A percentile compares a stretch with the other conserved stretches of the same genome.
Conservation (phyloP, 2,113 vertebrate species). For the Potamarius usumacintae region DNA sequence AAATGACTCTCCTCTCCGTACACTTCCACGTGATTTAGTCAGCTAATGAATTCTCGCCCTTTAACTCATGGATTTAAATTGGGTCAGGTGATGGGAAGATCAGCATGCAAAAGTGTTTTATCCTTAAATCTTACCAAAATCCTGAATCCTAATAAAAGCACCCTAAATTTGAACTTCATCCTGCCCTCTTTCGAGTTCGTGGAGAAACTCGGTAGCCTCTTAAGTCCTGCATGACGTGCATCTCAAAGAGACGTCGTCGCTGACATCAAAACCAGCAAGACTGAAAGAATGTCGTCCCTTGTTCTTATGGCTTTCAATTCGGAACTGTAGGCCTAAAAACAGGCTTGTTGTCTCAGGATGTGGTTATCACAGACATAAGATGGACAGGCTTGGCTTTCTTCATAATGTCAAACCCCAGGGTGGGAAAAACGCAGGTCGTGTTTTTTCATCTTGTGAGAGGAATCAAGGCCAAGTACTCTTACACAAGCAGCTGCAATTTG, state of each 20-base stretch:
- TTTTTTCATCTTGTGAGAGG: slow-evolving; percentile 40
- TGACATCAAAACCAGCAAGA: slow-evolving; percentile 8
- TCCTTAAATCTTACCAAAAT: not conserved
- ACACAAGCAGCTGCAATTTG: slow-evolving; percentile 48
- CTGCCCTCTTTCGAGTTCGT: slow-evolving; percentile 29
- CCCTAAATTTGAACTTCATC: not conserved
- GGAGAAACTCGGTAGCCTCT: slow-evolving; percentile 16
- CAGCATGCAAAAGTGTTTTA: not conserved
- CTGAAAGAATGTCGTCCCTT: not conserved
- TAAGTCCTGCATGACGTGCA: slow-evolving; percentile 12
- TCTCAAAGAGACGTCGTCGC: slow-evolving; percentile 18
- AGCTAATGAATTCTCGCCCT: not conserved
- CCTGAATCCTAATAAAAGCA: not conserved
- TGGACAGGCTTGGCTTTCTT: slow-evolving; percentile 16
- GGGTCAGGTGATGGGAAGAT: not conserved
- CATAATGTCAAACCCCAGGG: slow-evolving; percentile 31
- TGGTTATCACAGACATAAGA: slow-evolving; percentile 2
- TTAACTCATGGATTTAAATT: not conserved
- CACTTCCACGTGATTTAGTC: not conserved
- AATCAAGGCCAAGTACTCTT: slow-evolving; percentile 58
- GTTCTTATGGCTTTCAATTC: not conserved
- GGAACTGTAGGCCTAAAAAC: not conserved
- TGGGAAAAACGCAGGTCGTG: slow-evolving; percentile 5
- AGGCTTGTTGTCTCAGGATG: not conserved
- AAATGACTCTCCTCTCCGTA: not conserved